A percentile compares a stretch with the other conserved stretches of the same genome.
phyloP scores from a whole-genome alignment of 2,888 invertebrate species.

The Agelastica alni region DNA sequence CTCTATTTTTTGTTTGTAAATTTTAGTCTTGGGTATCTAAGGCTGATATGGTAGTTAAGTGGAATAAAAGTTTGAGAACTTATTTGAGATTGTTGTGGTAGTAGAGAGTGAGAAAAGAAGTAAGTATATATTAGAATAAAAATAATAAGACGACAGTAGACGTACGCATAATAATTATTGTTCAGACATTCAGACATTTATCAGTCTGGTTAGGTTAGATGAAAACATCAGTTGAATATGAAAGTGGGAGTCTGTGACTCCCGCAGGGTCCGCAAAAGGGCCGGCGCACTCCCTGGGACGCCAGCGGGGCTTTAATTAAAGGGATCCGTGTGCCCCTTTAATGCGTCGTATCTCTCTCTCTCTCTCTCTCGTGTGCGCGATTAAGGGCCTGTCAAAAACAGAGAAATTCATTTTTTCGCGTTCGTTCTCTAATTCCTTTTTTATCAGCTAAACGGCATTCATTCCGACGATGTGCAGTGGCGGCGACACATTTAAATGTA shows the following conservation, averaged over 20 bases:
- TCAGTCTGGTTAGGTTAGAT: conserved; percentile 10
- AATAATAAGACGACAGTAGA: too few species aligned
- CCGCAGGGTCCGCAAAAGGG: conserved; percentile 15
- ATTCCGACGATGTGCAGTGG: conserved; percentile 30
- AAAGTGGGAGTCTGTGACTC: conserved; percentile 9
- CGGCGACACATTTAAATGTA: too few species aligned
- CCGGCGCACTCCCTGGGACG: conserved; percentile 22
- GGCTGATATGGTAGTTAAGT: too few species aligned
- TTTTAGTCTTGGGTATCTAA: too few species aligned
- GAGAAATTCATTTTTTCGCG: conserved; percentile 60
- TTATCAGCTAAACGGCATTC: conserved; percentile 59
- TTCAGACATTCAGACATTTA: conserved; percentile 12
- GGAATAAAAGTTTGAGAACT: too few species aligned
- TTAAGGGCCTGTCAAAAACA: conserved; percentile 61
- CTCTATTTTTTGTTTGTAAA: too few species aligned
- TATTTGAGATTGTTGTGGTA: too few species aligned
- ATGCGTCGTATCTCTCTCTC: conserved; percentile 48
- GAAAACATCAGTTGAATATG: conserved; percentile 12
- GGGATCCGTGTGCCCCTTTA: conserved; percentile 56
- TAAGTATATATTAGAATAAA: too few species aligned
- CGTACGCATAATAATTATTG: too few species aligned
- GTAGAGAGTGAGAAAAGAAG: too few species aligned
- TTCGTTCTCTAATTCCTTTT: conserved; percentile 59
- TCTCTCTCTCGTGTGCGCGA: conserved; percentile 55
- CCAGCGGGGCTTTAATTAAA: conserved; percentile 50